Evolutionary conservation across 2,113 vertebrate species (phyloP), one percentile per base, ranked within the genome.

Genomic region (Eulemur macaco): DNA sequence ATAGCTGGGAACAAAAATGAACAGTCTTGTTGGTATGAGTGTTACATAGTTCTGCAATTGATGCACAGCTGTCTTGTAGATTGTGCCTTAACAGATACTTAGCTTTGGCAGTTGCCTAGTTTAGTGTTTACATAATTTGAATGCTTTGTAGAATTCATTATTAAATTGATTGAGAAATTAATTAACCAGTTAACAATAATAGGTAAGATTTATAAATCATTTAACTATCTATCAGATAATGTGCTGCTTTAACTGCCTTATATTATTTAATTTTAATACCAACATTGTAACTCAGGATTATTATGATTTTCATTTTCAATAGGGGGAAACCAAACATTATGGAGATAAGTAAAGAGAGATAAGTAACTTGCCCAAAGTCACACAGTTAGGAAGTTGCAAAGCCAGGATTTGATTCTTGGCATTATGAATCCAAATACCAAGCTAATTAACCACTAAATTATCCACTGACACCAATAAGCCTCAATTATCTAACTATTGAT

Each of bases 251-350:
- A 39, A 37, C 45, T 68, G 14, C 6, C 13, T n/a, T 42, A 39
- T n/a, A 80, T 78, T 21, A 93, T 29, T 96, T 85, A 60, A 64
- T 80, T 86, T 68, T 50, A n/a, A 80, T 54, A 76, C 14, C 37
- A 77, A 88, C 23, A n/a, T 34, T 81, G 5, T 47, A 92, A 60
- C n/a, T 89, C 27, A 50, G n/a, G 2, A 78, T 42, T 74, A 69
- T 64, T 86, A 60, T 86, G 64, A 78, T 87, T 92, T 95, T 81
- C 47, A 84, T 37, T 31, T 90, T 83, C 90, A 69, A 82, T 34
- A 39, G 58, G 2, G 17, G 27, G 23, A 54, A 86, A 87, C 0
- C 68, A 68, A 74, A 29, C 37, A 83, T 60, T 54, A 47, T 31
- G 87, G 5, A 74, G 6, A 7, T 86, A 89, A 87, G 6, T 47